Conservation (phyloP, 2,888 invertebrate species). For the Tiliacea aurago region DNA sequence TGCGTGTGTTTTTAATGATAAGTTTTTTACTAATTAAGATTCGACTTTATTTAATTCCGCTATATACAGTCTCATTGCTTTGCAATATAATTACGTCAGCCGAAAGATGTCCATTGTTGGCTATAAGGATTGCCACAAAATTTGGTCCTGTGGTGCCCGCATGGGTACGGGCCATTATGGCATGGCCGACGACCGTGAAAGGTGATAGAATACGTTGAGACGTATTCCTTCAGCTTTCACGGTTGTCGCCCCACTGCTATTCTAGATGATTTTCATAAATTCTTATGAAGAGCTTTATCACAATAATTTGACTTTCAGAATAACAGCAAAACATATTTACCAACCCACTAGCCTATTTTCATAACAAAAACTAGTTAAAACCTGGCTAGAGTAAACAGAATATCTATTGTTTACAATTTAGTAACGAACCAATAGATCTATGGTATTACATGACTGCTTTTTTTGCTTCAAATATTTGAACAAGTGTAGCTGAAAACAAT, state of each 20-base stretch:
- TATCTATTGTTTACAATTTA: conserved; percentile 37
- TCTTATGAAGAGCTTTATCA: not conserved
- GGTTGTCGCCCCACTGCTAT: not conserved
- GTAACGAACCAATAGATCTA: conserved; percentile 40
- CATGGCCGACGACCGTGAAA: no score
- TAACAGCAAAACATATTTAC: not conserved
- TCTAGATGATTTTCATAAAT: not conserved
- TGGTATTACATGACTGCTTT: conserved; percentile 24
- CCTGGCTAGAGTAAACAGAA: conserved; percentile 16
- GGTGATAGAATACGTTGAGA: no score
- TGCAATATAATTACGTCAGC: no score
- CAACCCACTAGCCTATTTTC: not conserved
- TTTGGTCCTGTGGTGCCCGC: no score
- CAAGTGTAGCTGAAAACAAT: conserved; percentile 35
- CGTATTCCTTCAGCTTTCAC: no score
- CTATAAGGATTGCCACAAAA: no score
- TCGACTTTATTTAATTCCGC: not conserved
- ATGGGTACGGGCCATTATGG: no score
- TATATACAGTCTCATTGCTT: not conserved
- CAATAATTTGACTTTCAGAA: not conserved
- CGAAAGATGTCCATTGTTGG: not conserved
- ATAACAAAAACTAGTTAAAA: conserved; percentile 26
- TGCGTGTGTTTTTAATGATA: not conserved
- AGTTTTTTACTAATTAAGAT: not conserved
- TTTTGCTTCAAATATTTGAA: conserved; percentile 48